Percentiles rank a stretch among this genome's conserved stretches.
These are phyloP conservation scores for Eubasilissa regina DNA, from an alignment of 1,140 invertebrate genomes.

Conservation along the genomic window DNA sequence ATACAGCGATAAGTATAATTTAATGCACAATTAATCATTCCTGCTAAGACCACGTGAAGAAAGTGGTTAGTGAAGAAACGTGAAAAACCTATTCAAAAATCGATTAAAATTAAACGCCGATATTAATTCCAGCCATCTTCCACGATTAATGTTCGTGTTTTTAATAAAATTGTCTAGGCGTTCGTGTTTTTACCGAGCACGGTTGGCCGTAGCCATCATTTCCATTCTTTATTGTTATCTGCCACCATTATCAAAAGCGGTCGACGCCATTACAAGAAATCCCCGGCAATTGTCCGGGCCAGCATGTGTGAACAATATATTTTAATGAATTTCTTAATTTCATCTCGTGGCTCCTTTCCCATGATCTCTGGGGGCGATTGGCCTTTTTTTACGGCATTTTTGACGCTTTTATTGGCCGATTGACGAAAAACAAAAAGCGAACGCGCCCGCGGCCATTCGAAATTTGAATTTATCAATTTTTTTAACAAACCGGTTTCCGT, in stretches of 20 bases:
- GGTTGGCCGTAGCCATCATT: background rate
- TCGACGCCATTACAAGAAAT: conserved; percentile 24
- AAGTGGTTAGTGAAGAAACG: background rate
- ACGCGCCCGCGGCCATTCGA: conserved; percentile 10
- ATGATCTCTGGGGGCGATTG: conserved; percentile 39
- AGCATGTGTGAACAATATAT: conserved; percentile 24
- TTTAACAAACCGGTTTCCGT: background rate
- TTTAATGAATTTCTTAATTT: conserved; percentile 42
- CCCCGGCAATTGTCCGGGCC: background rate
- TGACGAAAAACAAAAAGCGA: conserved; percentile 48
- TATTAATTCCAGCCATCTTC: conserved; percentile 16
- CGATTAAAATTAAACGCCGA: conserved; percentile 24
- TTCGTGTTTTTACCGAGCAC: background rate
- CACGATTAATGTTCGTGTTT: conserved; percentile 13
- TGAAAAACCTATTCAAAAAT: conserved; percentile 1
- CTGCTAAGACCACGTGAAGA: too few relatives aligned
- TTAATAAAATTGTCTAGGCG: background rate
- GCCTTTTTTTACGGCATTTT: conserved; percentile 53
- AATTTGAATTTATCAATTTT: conserved; percentile 41
- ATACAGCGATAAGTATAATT: too few relatives aligned
- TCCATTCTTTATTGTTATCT: conserved; percentile 32
- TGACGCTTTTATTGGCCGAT: conserved; percentile 56
- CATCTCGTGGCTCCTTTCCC: conserved; percentile 16
- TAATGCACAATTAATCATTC: too few relatives aligned
- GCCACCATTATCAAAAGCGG: background rate